These are phyloP conservation scores for Lepidurus arcticus DNA, from an alignment of 1,140 invertebrate species.

Conservation along the genomic window DNA sequence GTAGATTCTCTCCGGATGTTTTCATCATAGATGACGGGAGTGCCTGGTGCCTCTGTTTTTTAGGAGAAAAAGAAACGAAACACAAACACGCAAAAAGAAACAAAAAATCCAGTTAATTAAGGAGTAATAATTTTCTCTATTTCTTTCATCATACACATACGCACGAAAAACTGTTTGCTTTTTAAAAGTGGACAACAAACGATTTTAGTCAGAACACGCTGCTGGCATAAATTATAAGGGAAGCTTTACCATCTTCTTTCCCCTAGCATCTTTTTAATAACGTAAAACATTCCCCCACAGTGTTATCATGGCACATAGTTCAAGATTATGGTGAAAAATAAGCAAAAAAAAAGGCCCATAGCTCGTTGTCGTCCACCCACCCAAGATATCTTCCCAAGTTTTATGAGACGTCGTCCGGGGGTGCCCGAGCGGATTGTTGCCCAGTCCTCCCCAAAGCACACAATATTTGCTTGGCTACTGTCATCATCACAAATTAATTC, in stretches of 20 bases:
- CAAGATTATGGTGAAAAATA: slow-evolving; percentile 9
- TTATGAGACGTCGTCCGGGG: neutral
- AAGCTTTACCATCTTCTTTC: neutral
- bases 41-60: slow-evolving; percentile 69
- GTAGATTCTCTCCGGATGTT: slow-evolving; percentile 69
- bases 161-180: neutral
- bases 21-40: slow-evolving; percentile 76
- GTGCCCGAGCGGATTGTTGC: neutral
- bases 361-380: neutral
- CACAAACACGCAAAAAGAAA: too few relatives aligned
- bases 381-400: slow-evolving; percentile 6
- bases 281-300: neutral
- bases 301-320: neutral
- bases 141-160: neutral
- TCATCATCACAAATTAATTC: slow-evolving; percentile 4
- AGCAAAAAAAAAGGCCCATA: neutral
- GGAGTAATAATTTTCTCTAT: neutral
- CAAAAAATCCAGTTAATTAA: neutral
- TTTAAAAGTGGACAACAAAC: neutral
- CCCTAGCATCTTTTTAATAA: neutral
- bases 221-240: neutral
- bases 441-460: neutral
- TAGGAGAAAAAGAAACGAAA: neutral
- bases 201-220: neutral
- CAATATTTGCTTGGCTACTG: neutral